A percentile compares a stretch with the other conserved stretches of the same genome.
Conservation (phyloP, 2,797 vertebrate species). For the Poecilia velifera region DNA sequence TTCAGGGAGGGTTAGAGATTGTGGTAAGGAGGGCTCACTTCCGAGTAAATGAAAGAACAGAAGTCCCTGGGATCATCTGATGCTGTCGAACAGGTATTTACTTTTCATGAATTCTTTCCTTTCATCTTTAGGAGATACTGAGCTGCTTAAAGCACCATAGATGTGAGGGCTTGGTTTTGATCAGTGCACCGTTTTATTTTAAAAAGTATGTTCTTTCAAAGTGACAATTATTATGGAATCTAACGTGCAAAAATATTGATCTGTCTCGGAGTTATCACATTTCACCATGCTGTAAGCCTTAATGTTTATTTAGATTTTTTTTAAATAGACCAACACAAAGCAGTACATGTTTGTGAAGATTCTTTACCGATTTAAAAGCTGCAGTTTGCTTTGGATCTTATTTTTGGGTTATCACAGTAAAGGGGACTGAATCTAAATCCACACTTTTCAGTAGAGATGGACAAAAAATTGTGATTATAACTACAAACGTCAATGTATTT, state of each 20-base stretch:
- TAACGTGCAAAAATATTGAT: neutral
- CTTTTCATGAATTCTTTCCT: slow-evolving; percentile 24
- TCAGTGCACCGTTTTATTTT: slow-evolving; percentile 28
- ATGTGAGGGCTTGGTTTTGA: slow-evolving; percentile 23
- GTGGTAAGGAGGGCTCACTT: slow-evolving; percentile 23
- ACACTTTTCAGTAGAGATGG: neutral
- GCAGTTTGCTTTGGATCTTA: neutral
- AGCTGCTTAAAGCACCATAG: slow-evolving; percentile 31
- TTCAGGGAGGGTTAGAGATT: neutral
- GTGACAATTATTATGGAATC: neutral
- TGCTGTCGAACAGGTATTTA: slow-evolving; percentile 47
- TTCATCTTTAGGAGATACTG: slow-evolving; percentile 51
- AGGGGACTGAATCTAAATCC: neutral
- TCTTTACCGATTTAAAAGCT: neutral
- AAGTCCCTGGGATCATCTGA: slow-evolving; percentile 44
- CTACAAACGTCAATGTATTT: neutral
- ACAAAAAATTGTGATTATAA: neutral
- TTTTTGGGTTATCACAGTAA: neutral
- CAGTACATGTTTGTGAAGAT: neutral
- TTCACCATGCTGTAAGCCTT: neutral
- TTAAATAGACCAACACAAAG: neutral
- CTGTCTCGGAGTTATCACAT: neutral
- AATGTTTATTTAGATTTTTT: neutral
- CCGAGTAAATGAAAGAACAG: slow-evolving; percentile 45
- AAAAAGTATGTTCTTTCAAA: slow-evolving; percentile 4